Base-by-base conservation (phyloP, 2,888 invertebrate species). In the Eumerus sabulonum region DNA sequence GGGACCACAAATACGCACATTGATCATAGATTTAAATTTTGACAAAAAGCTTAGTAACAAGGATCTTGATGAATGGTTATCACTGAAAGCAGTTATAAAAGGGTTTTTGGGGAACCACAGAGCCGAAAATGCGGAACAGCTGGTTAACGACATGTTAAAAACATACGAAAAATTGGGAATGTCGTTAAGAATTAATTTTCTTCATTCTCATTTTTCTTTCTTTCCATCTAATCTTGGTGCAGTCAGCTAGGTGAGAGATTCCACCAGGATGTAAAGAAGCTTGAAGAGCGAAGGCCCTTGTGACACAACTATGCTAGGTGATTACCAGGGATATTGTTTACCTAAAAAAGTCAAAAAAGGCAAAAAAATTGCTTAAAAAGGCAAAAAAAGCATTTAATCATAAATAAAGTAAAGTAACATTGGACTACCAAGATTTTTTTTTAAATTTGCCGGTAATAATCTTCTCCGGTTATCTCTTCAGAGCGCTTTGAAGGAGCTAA, bases 191-290 rank as follows among this genome's bases (percentile, higher is more conserved):
- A 45, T 66, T 16, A 57, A 76, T 51, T 76, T 70, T 48, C 16
- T 76, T 14, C 48, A 63, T 27, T 60, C 53, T n/a, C 57, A 68
- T 63, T 56, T 70, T 13, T n/a, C 40, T 42, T 64, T 64, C 35
- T 70, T 63, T 40, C 57, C 50, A 9, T 18, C 47, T 16, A 74
- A 74, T 1, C 27, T 74, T 42, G 68, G 54, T 18, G 36, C 19
- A 11, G 18, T 36, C 18, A 74, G 44, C 67, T 62, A n/a, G 56
- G 62, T 14, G 67, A 62, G 47, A 9, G 67, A 11, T 68, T 68
- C 13, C 67, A 74, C 35, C 74, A 27, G 27, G 27, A 27, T 27
- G 27, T 27, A 27, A 27, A 7, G 27, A 27, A 27, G 27, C 27
- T 27, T 27, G 27, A 27, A 27, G 27, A 27, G 7, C 27, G 27